phyloP scores from a whole-genome alignment of 2,888 invertebrate genomes.

The Polylopha cassiicola region DNA sequence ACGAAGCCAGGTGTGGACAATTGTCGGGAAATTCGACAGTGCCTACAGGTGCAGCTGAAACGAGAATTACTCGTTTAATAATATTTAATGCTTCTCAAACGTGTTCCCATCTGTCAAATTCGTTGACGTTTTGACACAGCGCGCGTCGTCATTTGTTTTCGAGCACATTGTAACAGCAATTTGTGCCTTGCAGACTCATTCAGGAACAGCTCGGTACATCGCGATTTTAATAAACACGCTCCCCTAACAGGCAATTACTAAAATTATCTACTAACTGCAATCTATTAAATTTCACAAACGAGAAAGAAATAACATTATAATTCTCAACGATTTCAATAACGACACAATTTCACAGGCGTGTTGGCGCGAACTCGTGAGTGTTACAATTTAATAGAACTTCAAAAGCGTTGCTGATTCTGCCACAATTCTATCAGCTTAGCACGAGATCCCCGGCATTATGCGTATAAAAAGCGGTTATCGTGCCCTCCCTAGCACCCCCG shows the following conservation, averaged over 20 bases:
- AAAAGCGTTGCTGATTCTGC: conserved; percentile 73
- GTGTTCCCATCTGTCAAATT: conserved; percentile 19
- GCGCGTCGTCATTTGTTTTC: conserved; percentile 27
- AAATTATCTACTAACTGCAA: conserved; percentile 7
- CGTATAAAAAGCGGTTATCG: conserved; percentile 76
- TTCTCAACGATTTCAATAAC: conserved; percentile 68
- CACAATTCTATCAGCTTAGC: conserved; percentile 77
- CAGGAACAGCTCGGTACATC: too few relatives aligned
- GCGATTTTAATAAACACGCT: conserved; percentile 2
- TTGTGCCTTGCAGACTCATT: neutral
- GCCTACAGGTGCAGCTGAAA: conserved; percentile 1
- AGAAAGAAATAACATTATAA: conserved; percentile 53
- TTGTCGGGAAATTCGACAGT: conserved; percentile 10
- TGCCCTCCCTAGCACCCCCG: conserved; percentile 41
- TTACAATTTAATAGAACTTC: conserved; percentile 76
- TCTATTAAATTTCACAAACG: conserved; percentile 22
- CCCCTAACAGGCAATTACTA: conserved; percentile 6
- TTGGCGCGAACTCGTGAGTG: conserved; percentile 70
- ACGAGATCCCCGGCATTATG: conserved; percentile 71
- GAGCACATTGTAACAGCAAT: conserved; percentile 22
- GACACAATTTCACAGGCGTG: conserved; percentile 72
- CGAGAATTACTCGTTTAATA: conserved; percentile 12
- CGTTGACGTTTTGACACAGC: conserved; percentile 21
- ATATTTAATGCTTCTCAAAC: conserved; percentile 11
- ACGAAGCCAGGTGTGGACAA: conserved; percentile 20